Base-by-base conservation (phyloP, 2,113 vertebrate species). In the Phyllopteryx taeniolatus region DNA sequence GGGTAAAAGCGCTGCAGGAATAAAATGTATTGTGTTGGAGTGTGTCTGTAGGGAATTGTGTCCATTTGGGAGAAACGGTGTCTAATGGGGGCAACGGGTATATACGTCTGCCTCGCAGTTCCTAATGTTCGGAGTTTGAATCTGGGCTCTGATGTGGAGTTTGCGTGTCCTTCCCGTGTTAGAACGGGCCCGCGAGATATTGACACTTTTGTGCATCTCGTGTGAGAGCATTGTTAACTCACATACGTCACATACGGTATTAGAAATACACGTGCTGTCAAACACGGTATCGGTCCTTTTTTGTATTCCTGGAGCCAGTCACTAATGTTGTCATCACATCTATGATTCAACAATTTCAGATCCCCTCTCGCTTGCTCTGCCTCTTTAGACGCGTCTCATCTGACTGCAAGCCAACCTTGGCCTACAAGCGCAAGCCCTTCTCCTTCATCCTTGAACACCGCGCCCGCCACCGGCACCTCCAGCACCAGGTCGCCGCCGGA, bases 361-460 rank as follows among this genome's bases (percentile, higher is more conserved):
- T 31, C 27, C 22, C 20, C 46, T 27, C 57, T 19, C 1, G 54
- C 76, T 13, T 51, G 1, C 35, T 71, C 68, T 73, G 14, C 61
- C 81, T 76, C 77, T 73, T 53, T 79, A 98, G 97, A 99, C 80
- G 91, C 96, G 65, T 93, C 95, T 0, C 82, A 95, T 84, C 91
- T 99, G 46, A 87, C 90, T 1, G 20, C 47, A 61, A 79, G 84
- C 44, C 78, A 93, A 71, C 83, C 89, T 2, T 0, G 72, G 63
- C 88, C 91, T 10, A 33, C 70, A 65, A 1, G 2, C 6, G 2
- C 54, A 44, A 3, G 49, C 49, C 13, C 47, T 49, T 17, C 49
- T 5, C 17, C 15, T 49, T 17, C 47, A 13, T 47, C 46, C 15
- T 22, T 81, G 10, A 60, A 53, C 0, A 9, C 2, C 43, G 5